Conservation (phyloP, 2,797 vertebrate genomes). For the Masticophis lateralis region DNA sequence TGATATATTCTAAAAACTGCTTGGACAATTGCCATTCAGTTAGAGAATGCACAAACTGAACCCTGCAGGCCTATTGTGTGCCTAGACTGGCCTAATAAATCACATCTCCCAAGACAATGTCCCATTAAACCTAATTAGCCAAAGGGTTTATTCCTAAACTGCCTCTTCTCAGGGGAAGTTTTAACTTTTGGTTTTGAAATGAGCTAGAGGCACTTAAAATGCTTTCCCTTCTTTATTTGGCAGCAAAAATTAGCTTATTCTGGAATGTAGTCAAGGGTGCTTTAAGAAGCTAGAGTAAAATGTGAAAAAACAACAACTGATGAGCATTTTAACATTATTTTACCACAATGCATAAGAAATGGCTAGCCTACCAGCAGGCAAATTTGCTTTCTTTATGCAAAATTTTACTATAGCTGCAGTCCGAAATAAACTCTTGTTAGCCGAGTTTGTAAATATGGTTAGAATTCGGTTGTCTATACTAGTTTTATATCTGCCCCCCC, state of each 20-base stretch:
- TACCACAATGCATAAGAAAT: background rate
- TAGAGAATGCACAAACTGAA: constrained; percentile 47
- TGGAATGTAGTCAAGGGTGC: constrained; percentile 20
- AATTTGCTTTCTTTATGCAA: constrained; percentile 2
- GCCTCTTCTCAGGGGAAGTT: constrained; percentile 61
- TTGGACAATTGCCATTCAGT: constrained; percentile 61
- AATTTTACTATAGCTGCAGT: background rate
- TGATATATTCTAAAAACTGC: constrained; percentile 49
- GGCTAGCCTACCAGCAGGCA: background rate
- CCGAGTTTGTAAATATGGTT: background rate
- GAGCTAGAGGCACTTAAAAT: constrained; percentile 62
- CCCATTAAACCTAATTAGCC: constrained; percentile 70
- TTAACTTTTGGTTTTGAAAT: constrained; percentile 70
- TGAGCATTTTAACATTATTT: background rate
- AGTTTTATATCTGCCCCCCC: background rate
- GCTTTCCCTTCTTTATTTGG: constrained; percentile 57
- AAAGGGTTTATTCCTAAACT: constrained; percentile 67
- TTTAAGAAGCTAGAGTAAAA: background rate
- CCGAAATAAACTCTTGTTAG: background rate
- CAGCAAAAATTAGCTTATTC: constrained; percentile 48
- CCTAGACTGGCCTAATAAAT: constrained; percentile 68
- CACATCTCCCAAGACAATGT: constrained; percentile 68
- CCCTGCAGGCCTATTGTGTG: constrained; percentile 61
- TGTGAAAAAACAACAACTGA: accelerated
- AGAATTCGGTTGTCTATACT: background rate